These are phyloP conservation scores for Pseudopodoces humilis DNA, from an alignment of 2,113 vertebrate species.

Conservation along the genomic window DNA sequence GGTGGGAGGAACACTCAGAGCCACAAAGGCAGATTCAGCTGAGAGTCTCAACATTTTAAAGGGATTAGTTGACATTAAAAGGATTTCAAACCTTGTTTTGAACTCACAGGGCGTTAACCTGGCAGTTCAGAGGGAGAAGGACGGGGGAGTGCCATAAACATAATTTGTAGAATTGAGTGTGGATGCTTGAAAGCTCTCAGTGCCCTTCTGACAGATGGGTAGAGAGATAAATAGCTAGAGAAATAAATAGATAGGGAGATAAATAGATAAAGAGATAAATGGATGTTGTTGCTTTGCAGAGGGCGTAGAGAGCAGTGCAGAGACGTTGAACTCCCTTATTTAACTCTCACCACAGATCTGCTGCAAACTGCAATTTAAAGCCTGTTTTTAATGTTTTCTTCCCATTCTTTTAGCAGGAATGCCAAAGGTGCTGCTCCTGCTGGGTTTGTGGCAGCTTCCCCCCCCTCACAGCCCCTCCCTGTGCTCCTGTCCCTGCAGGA, in stretches of 20 bases:
- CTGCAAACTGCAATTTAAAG: neutral
- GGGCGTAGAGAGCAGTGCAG: neutral
- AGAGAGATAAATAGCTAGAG: neutral
- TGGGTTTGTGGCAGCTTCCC: neutral
- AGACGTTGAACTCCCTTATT: neutral
- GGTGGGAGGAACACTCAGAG: neutral
- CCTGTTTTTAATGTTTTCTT: neutral
- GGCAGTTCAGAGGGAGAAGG: neutral
- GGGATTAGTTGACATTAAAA: slow-evolving; percentile 22
- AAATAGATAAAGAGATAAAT: neutral
- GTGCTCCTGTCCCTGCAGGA: slow-evolving; percentile 64
- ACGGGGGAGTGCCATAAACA: neutral
- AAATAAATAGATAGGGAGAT: neutral
- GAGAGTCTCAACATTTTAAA: neutral
- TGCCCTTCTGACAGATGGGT: neutral
- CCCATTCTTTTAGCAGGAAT: neutral
- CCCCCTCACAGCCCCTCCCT: too few species aligned
- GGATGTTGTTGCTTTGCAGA: neutral
- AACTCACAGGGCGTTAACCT: neutral
- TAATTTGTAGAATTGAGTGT: neutral
- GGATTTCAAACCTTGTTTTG: neutral
- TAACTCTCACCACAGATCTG: neutral
- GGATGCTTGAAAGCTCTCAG: neutral
- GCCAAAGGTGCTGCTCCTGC: neutral
- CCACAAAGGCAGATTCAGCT: neutral